Evolutionary conservation across 92 coral and sea anemone genomes (phyloP).

Genomic region (Diadumene lineata): DNA sequence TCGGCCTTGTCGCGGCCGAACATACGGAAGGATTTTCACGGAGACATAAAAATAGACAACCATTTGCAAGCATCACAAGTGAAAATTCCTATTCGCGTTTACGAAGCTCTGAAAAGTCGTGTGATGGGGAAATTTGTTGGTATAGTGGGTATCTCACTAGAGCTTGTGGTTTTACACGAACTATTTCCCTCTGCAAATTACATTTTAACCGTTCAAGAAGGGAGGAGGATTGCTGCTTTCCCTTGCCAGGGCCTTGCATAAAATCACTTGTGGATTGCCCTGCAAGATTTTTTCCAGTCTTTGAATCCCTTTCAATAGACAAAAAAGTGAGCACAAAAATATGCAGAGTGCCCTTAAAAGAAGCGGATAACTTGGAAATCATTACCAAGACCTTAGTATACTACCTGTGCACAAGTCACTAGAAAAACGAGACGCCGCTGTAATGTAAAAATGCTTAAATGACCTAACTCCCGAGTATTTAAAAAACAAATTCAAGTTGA

Average conservation of each 20-base stretch:
- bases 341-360: background rate
- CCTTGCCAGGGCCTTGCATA: constrained; percentile 9
- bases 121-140: constrained; percentile 6
- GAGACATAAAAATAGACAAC: too few species aligned
- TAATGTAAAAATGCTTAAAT: too few species aligned
- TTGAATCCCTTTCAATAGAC: background rate
- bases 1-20: too few species aligned
- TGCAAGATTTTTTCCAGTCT: background rate
- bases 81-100: too few species aligned
- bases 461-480: too few species aligned
- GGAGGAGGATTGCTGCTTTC: constrained; percentile 13
- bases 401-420: too few species aligned
- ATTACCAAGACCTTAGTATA: too few species aligned
- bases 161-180: background rate
- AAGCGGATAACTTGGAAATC: background rate
- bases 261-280: background rate
- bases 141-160: constrained; percentile 8
- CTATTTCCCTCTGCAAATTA: background rate
- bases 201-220: background rate
- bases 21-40: too few species aligned
- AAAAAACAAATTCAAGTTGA: too few species aligned
- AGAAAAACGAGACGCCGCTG: too few species aligned
- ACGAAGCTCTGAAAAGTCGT: too few species aligned
- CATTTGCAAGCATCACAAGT: too few species aligned
- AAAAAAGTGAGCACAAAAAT: constrained; percentile 9